phyloP scores from a whole-genome alignment of 2,113 vertebrate genomes.

The Oreochromis tanganicae region DNA sequence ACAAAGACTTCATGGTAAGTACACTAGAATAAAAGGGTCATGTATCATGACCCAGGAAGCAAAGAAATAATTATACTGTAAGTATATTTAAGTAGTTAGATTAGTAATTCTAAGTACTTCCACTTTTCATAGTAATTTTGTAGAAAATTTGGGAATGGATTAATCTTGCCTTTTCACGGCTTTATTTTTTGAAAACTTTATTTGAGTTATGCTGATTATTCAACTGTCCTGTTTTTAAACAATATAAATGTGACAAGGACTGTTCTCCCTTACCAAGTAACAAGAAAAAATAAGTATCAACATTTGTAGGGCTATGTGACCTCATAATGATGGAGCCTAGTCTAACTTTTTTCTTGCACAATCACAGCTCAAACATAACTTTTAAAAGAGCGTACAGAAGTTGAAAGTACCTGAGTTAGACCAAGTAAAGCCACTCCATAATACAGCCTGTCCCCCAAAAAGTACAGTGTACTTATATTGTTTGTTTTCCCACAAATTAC shows the following conservation, averaged over 20 bases:
- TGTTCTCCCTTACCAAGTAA: not conserved
- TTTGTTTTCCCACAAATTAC: not conserved
- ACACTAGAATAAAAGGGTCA: not conserved
- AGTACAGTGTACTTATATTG: not conserved
- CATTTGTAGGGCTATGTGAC: not conserved
- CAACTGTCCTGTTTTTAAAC: not conserved
- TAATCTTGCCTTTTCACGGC: rapidly evolving
- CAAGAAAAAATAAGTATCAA: not conserved
- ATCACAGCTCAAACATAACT: not conserved
- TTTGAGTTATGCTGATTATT: not conserved
- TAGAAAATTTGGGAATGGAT: not conserved
- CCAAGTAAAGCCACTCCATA: not conserved
- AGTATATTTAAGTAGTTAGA: not conserved
- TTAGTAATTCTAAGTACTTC: not conserved
- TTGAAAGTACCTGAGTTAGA: not conserved
- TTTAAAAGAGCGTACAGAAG: not conserved
- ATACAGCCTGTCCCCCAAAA: rapidly evolving
- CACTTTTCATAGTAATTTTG: not conserved
- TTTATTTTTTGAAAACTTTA: not conserved
- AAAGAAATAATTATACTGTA: not conserved
- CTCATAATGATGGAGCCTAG: not conserved
- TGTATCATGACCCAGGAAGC: not conserved
- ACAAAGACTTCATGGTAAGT: not conserved
- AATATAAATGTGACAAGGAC: not conserved
- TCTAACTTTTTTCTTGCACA: not conserved